Conservation (phyloP, 2,888 invertebrate genomes). For the Meandrusa payeni region DNA sequence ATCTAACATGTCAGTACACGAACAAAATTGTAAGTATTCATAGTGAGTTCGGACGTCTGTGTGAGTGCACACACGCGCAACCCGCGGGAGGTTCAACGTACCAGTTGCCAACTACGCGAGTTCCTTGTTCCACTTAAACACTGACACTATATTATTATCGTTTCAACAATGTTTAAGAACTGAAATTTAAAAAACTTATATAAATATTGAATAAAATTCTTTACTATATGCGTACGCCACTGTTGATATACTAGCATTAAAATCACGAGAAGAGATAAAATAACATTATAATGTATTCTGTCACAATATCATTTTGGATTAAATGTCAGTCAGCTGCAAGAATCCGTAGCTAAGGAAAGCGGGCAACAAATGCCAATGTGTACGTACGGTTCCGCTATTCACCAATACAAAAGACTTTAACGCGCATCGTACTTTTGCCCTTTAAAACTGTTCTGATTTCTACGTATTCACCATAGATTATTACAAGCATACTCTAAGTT, state of each 20-base stretch:
- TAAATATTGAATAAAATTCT: too few relatives aligned
- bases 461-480: too few relatives aligned
- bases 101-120: conserved; percentile 75
- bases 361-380: conserved; percentile 2
- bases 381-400: conserved; percentile 4
- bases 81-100: conserved; percentile 70
- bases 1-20: conserved; percentile 24
- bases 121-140: conserved; percentile 80
- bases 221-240: too few relatives aligned
- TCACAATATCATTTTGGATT: conserved; percentile 2
- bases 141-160: conserved; percentile 77
- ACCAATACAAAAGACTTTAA: conserved; percentile 43
- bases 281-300: conserved; percentile 1
- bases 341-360: neutral
- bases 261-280: too few relatives aligned
- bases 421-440: conserved; percentile 30
- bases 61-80: conserved; percentile 38
- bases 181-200: conserved; percentile 21
- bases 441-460: too few relatives aligned
- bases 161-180: conserved; percentile 70
- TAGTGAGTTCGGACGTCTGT: conserved; percentile 36
- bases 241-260: too few relatives aligned
- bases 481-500: too few relatives aligned
- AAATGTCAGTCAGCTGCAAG: conserved; percentile 8
- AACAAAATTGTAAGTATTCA: conserved; percentile 33